Base-by-base conservation (phyloP, 2,888 invertebrate species). In the Caenorhabditis becei region DNA sequence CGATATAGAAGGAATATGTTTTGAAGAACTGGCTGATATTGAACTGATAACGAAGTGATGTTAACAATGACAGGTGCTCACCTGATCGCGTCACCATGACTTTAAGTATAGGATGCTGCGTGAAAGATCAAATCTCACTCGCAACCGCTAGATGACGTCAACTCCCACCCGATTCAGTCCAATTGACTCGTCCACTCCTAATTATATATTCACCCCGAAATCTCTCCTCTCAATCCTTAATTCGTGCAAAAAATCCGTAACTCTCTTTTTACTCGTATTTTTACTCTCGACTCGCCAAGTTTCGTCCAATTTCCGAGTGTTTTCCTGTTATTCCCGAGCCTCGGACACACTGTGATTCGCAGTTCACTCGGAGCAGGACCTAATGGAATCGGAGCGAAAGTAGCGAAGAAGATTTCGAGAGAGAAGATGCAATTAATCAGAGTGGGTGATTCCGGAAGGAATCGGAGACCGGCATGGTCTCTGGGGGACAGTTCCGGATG, bases 171-270 rank as follows among this genome's bases (percentile, higher is more conserved):
- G 58, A 58, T 69, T 41, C 35, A 51, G 11, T 23, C 32, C 32
- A 69, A 58, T 69, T 41, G 58, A 69, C 35, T 58, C 58, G 28
- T 49, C 58, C 67, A 49, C 18, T 20, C 16, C 58, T 69, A 69
- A 69, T 69, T 69, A 58, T 49, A 69, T 20, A 69, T 69, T 69
- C 67, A 58, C n/a, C 35, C 58, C 44, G 16, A 69, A 67, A 69
- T 69, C 67, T 26, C 49, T 47, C 18, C 41, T 28, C 23, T 24
- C 32, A 35, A 16, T 58, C 67, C 18, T 2, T 14, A 41, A 41
- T 41, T 3, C 47, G n/a, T 14, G n/a, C 41, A 23, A 59, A 59
- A 20, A 61, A 23, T 14, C 26, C 44, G 70, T 24, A 4, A 24
- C 24, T 51, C 51, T 26, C 24, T 2, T 14, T 26, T 20, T 51